These are phyloP conservation scores for Tipula vernalis DNA, from an alignment of 2,888 invertebrate genomes.

Conservation along the genomic window DNA sequence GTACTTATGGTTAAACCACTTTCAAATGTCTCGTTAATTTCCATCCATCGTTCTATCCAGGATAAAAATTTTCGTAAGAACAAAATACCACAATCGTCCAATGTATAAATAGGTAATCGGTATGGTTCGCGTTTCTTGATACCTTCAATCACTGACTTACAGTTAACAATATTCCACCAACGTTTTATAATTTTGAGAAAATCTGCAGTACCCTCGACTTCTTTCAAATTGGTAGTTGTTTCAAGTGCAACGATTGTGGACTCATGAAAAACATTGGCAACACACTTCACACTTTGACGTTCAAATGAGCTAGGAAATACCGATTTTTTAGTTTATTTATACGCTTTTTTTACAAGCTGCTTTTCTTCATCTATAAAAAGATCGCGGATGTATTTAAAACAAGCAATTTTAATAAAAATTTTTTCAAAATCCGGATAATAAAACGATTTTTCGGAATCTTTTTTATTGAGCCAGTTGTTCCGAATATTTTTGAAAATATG, in stretches of 20 bases:
- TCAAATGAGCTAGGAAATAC: neutral
- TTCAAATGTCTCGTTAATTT: neutral
- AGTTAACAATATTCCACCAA: too few relatives aligned
- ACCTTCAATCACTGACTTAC: neutral
- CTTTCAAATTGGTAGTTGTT: neutral
- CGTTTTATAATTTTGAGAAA: neutral
- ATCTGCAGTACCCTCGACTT: neutral
- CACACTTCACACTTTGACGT: neutral
- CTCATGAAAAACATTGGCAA: constrained; percentile 5
- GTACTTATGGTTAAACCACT: neutral
- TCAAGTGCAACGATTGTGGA: neutral
- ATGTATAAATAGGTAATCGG: too few relatives aligned
- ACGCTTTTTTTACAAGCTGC: neutral
- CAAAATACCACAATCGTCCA: neutral
- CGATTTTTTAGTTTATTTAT: neutral
- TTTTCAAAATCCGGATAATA: constrained; percentile 9
- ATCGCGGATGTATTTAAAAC: too few relatives aligned
- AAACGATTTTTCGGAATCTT: neutral
- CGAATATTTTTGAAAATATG: constrained; percentile 8
- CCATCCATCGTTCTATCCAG: neutral
- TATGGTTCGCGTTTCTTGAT: neutral
- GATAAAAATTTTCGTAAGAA: neutral
- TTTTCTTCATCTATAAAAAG: neutral
- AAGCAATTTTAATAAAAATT: too few relatives aligned
- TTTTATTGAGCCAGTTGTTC: neutral